These are phyloP conservation scores for Ochropleura leucogaster DNA, from an alignment of 2,888 invertebrate species.

Conservation along the genomic window DNA sequence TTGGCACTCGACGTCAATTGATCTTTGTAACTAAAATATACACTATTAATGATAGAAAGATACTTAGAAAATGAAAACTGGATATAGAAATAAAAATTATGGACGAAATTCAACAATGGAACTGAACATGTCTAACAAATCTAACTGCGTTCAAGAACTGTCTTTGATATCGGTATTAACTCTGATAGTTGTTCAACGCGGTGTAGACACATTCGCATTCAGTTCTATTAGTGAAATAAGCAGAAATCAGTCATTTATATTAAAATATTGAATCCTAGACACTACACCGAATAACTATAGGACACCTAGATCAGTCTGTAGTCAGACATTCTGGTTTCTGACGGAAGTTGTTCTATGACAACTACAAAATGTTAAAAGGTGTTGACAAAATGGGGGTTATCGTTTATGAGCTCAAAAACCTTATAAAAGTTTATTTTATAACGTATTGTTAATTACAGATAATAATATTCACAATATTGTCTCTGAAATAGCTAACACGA, in stretches of 20 bases:
- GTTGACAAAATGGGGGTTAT: background rate
- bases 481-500: no score
- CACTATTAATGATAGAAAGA: background rate
- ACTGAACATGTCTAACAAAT: background rate
- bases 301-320: background rate
- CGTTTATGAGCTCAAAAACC: no score
- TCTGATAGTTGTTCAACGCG: no score
- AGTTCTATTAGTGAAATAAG: background rate
- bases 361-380: background rate
- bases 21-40: slow-evolving; percentile 1
- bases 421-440: no score
- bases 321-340: background rate
- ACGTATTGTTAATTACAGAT: no score
- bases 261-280: background rate
- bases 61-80: background rate
- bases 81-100: slow-evolving; percentile 9
- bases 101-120: background rate
- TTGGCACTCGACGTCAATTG: slow-evolving; percentile 41
- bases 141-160: background rate
- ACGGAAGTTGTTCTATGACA: background rate
- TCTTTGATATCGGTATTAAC: background rate
- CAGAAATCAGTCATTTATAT: background rate
- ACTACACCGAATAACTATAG: background rate
- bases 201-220: background rate
- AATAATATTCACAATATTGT: no score